Evolutionary conservation across 2,888 invertebrate genomes (phyloP).

Genomic region (Sesia bembeciformis): DNA sequence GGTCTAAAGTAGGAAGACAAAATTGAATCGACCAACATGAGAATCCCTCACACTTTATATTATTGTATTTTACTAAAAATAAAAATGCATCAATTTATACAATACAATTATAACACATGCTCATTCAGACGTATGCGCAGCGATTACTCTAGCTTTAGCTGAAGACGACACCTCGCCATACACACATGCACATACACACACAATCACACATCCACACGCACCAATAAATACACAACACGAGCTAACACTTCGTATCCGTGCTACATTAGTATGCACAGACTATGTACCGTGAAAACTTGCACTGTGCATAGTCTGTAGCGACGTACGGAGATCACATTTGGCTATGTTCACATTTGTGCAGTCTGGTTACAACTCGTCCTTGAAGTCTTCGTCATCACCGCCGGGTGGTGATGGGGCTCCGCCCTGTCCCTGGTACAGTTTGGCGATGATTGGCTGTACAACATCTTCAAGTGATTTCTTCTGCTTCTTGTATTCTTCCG

Average conservation of each 20-base stretch:
- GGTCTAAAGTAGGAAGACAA: conserved; percentile 17
- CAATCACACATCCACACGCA: conserved; percentile 19
- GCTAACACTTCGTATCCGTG: conserved; percentile 46
- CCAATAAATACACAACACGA: conserved; percentile 67
- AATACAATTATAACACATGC: conserved; percentile 20
- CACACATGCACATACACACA: conserved; percentile 8
- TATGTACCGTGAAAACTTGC: conserved; percentile 15
- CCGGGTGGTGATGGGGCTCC: conserved; percentile 84
- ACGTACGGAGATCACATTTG: conserved; percentile 55
- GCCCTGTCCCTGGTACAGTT: conserved; percentile 92
- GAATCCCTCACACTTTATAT: conserved; percentile 23
- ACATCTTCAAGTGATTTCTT: conserved; percentile 96
- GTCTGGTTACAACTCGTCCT: conserved; percentile 84
- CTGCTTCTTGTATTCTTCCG: conserved; percentile 94
- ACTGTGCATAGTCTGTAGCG: conserved; percentile 26
- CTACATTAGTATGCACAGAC: conserved; percentile 20
- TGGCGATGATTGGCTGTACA: conserved; percentile 97
- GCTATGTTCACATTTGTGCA: conserved; percentile 41
- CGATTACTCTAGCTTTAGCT: conserved; percentile 29
- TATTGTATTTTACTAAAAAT: conserved; percentile 47
- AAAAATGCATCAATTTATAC: conserved; percentile 63
- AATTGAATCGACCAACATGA: conserved; percentile 30
- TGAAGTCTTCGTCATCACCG: conserved; percentile 83
- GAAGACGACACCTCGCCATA: not conserved
- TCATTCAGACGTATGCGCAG: conserved; percentile 25